Percentiles rank a stretch among this genome's conserved stretches.
These are phyloP conservation scores for Apolygus lucorum DNA, from an alignment of 1,140 invertebrate species.

Conservation along the genomic window DNA sequence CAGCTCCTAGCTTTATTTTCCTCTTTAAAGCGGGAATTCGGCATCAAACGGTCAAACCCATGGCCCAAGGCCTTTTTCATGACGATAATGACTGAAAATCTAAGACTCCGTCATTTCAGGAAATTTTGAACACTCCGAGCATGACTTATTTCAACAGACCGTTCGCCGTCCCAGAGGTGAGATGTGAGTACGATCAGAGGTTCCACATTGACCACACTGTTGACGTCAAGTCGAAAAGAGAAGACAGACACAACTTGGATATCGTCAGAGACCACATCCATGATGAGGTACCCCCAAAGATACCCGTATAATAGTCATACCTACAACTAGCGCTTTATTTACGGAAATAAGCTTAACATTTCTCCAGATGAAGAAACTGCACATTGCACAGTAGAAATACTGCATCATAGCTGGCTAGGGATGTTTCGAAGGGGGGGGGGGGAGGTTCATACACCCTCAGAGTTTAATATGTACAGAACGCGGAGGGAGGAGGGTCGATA, in stretches of 20 bases:
- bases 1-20: constrained; percentile 1
- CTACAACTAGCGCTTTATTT: too few species aligned
- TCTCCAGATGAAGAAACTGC: too few species aligned
- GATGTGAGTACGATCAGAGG: not conserved
- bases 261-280: not conserved
- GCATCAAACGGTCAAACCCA: too few species aligned
- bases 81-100: not conserved
- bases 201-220: not conserved
- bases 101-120: not conserved
- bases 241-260: not conserved
- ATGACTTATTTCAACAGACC: not conserved
- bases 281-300: too few species aligned
- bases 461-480: too few species aligned
- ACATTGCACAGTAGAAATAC: too few species aligned
- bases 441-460: too few species aligned
- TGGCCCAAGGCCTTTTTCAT: not conserved
- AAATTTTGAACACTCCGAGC: not conserved
- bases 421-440: too few species aligned
- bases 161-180: not conserved
- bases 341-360: too few species aligned
- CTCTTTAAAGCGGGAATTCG: not conserved
- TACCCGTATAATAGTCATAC: too few species aligned
- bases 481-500: too few species aligned
- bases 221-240: not conserved
- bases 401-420: too few species aligned